Evolutionary conservation across 2,797 vertebrate species (phyloP).

Genomic region (Takifugu ocellatus): DNA sequence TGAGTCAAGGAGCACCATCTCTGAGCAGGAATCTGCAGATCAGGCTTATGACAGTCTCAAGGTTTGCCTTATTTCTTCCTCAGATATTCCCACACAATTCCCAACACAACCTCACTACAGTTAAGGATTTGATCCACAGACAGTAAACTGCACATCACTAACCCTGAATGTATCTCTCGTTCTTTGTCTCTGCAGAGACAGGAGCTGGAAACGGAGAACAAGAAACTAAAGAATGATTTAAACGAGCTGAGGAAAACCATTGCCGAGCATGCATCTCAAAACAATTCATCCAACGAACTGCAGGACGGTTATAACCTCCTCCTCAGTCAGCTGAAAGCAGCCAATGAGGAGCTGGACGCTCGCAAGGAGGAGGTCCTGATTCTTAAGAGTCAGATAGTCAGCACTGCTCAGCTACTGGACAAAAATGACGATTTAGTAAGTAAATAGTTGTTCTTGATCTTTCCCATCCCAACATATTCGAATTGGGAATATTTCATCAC

Average conservation of each 20-base stretch:
- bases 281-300: slow-evolving; percentile 63
- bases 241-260: slow-evolving; percentile 86
- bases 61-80: slow-evolving; percentile 62
- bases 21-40: slow-evolving; percentile 78
- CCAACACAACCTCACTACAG: too few species aligned
- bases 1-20: slow-evolving; percentile 65
- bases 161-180: too few species aligned
- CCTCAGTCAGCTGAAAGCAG: slow-evolving; percentile 84
- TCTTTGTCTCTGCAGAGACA: slow-evolving; percentile 76
- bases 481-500: too few species aligned
- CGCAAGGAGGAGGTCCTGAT: slow-evolving; percentile 95
- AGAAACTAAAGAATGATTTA: slow-evolving; percentile 92
- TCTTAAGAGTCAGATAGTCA: slow-evolving; percentile 88
- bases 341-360: slow-evolving; percentile 91
- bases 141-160: neutral
- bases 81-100: neutral
- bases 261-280: slow-evolving; percentile 64
- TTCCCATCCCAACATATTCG: too few species aligned
- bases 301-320: slow-evolving; percentile 82
- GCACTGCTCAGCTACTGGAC: slow-evolving; percentile 72
- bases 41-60: slow-evolving; percentile 92
- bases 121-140: neutral
- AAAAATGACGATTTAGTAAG: slow-evolving; percentile 58
- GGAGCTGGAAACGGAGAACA: slow-evolving; percentile 93
- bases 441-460: neutral